Base-by-base conservation (phyloP, 2,888 invertebrate genomes). In the Aromia moschata region DNA sequence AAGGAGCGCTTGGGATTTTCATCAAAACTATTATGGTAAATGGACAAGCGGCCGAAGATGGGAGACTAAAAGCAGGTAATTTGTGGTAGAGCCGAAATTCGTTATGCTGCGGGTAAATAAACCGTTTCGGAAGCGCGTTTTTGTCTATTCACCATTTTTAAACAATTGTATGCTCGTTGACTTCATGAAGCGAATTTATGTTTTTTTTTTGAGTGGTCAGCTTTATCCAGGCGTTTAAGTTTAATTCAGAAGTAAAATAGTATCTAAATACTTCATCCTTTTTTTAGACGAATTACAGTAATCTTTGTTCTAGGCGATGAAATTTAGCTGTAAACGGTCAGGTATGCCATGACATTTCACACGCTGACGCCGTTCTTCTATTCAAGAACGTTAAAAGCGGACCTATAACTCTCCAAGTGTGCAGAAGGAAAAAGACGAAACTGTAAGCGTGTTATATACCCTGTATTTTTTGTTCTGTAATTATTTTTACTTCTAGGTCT, bases 1-100 rank as follows among this genome's bases (percentile, higher is more conserved):
- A 91, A 77, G 93, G 93, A 56, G 90, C 90, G 62, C 86, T 93
- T 76, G 93, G 93, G 40, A 93, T 94, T 77, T 93, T 91, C 79
- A 90, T 94, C 68, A 92, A 93, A 79, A 92, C 92, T 74, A 92
- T 94, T 68, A 85, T 93, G 71, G 87, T 90, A 41, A 87, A 87
- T 77, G 94, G 94, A 37, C 91, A 93, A 78, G 92, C 94, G 36
- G 87, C 92, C 51, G 92, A 93, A 73, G 91, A 92, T 80, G 92
- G 92, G 37, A 85, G 89, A 81, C 84, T 94, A 60, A 87, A 86
- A 83, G 92, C 92, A 82, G 93, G 92, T 91, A 80, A 56, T 33
- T 25, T 5, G 25, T 7, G 25, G 7, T 7, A 3, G 7, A 7
- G 25, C 25, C 33, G n/a, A 10, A 33, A 33, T 10, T 33, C 2